Evolutionary conservation across 2,888 invertebrate genomes (phyloP).

Genomic region (Norana najaformis): DNA sequence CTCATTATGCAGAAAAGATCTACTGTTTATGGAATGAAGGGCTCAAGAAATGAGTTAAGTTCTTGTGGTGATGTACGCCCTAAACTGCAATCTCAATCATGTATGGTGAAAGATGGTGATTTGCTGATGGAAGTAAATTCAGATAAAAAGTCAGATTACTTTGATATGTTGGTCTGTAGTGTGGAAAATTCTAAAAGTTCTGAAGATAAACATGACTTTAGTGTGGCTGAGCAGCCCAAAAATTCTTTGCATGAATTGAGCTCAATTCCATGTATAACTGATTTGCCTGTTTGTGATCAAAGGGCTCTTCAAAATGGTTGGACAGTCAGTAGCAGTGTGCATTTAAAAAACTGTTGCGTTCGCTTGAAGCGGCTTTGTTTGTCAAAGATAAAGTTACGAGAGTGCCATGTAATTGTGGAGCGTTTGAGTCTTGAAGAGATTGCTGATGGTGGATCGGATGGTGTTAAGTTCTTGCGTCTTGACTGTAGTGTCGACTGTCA

Average conservation of each 20-base stretch:
- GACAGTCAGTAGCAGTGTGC: not conserved
- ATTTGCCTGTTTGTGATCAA: not conserved
- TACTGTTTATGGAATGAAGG: not conserved
- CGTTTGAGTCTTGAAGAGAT: conserved; percentile 2
- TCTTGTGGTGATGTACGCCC: not conserved
- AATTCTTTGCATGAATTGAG: not conserved
- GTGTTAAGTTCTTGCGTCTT: not conserved
- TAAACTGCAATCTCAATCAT: not conserved
- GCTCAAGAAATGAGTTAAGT: not conserved
- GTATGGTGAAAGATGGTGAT: not conserved
- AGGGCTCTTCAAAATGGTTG: not conserved
- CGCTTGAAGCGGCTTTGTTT: not conserved
- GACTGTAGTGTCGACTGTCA: not conserved
- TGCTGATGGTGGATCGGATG: not conserved
- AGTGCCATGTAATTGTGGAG: not conserved
- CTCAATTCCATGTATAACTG: not conserved
- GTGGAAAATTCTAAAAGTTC: not conserved
- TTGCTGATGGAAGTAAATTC: not conserved
- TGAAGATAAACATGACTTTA: not conserved
- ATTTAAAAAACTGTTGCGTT: conserved; percentile 15
- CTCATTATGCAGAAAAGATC: not conserved
- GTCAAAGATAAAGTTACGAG: not conserved
- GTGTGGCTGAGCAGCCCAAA: not conserved
- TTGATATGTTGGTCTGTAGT: not conserved
- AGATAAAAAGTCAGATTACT: not conserved